Evolutionary conservation across 2,113 vertebrate species (phyloP), one percentile per base, ranked within the genome.

Genomic region (Pelodiscus sinensis): DNA sequence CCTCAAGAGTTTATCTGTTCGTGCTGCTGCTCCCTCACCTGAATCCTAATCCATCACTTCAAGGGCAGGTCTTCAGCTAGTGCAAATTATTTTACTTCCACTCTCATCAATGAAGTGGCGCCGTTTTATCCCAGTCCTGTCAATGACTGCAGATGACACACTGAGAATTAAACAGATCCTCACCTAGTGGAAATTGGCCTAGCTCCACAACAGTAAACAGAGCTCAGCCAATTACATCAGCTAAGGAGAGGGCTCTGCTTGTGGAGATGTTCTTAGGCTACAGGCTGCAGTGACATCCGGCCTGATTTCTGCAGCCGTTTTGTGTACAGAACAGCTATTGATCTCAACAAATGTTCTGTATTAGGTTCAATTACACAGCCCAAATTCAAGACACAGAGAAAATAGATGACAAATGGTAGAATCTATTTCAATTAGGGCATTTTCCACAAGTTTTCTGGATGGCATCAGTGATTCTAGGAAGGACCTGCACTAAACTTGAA

Each of bases 291-390:
- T 91, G 50, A 75, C 29, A 78, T 18, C 79, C 90, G 55, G 9
- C 22, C 83, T 11, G 81, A 86, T 92, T 94, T 86, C 89, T 15
- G 4, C 84, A 90, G 92, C 94, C 83, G 78, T 9, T 88, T 94
- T 88, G 85, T 18, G 86, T 58, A 85, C 21, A 85, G 85, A 93
- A 79, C 57, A 88, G 4, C 35, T 16, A 50, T 35, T 93, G 91
- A 84, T 35, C 18, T 94, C 89, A 93, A 95, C 9, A 88, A 21
- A 21, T 62, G 60, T 79, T 68, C 18, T 91, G 9, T 82, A 2
- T 79, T 93, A 19, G 9, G 21, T 85, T n/a, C 3, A 38, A 35
- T 88, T 92, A 86, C 71, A 57, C 35, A 54, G n/a, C 68, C 78
- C 82, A 84, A 73, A n/a, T 51, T 80, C 25, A 58, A 85, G 44